Percentiles rank a stretch among this genome's conserved stretches.
phyloP scores from a whole-genome alignment of 2,797 vertebrate genomes.

The Schizothorax lantsangensis region DNA sequence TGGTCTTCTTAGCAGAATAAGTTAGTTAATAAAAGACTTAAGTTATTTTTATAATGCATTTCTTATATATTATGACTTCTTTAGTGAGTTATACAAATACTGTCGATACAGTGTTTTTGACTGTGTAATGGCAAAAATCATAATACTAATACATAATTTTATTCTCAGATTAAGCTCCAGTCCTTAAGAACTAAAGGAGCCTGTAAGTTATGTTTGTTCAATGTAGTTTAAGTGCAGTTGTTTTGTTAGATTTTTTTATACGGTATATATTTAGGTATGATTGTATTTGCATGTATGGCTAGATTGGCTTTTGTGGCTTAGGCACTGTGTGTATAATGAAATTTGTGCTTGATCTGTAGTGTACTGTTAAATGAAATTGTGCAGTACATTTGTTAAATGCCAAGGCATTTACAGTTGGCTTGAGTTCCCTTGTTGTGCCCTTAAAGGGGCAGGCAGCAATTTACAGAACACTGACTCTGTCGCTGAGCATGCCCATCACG shows the following conservation, averaged over 20 bases:
- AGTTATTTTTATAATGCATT: not conserved
- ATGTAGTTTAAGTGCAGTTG: not conserved
- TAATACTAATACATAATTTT: not conserved
- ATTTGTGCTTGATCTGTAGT: conserved; percentile 25
- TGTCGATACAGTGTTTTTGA: conserved; percentile 30
- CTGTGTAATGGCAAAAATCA: conserved; percentile 23
- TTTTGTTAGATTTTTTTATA: not conserved
- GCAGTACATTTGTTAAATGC: conserved; percentile 39
- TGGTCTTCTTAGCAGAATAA: conserved; percentile 33
- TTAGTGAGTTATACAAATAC: conserved; percentile 35
- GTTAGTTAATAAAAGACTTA: conserved; percentile 21
- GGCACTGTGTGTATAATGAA: conserved; percentile 48
- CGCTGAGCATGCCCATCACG: conserved; percentile 91
- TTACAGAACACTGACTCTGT: conserved; percentile 97
- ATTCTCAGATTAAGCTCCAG: not conserved
- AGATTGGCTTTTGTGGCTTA: conserved; percentile 44
- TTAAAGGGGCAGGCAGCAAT: conserved; percentile 63
- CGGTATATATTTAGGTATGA: conserved; percentile 10
- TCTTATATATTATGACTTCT: not conserved
- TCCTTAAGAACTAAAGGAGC: not conserved
- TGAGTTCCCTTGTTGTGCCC: conserved; percentile 70
- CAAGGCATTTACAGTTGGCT: conserved; percentile 35
- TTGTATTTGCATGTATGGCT: conserved; percentile 33
- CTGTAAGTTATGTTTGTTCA: not conserved
- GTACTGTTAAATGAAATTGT: conserved; percentile 36